Evolutionary conservation across 2,113 vertebrate genomes (phyloP).

Genomic region (Isurus oxyrinchus): DNA sequence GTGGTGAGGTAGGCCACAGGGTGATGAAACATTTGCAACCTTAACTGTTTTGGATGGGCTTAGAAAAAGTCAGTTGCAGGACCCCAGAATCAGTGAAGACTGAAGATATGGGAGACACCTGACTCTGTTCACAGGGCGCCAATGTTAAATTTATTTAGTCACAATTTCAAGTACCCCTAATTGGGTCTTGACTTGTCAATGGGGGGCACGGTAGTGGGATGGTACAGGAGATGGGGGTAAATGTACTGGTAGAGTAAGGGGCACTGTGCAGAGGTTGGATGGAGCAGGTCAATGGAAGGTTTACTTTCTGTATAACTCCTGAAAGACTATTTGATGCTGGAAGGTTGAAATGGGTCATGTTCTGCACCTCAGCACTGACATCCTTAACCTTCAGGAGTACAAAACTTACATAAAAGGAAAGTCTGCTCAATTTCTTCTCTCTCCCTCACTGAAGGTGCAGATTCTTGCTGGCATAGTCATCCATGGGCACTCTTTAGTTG

Average conservation of each 20-base stretch:
- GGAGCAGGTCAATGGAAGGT: neutral
- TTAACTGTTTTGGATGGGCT: neutral
- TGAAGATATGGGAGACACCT: neutral
- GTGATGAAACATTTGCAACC: neutral
- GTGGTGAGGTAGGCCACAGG: neutral
- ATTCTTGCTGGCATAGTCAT: neutral
- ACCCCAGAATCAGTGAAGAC: neutral
- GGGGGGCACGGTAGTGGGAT: too few relatives aligned
- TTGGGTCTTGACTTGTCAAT: neutral
- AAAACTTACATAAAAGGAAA: neutral
- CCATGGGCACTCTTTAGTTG: neutral
- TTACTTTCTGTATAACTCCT: neutral
- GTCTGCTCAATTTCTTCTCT: neutral
- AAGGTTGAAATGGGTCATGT: neutral
- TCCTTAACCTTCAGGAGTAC: neutral
- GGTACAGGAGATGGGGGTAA: neutral
- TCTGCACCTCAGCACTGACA: neutral
- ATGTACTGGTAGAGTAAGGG: neutral
- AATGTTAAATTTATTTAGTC: neutral
- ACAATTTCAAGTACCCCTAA: neutral
- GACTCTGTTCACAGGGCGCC: neutral
- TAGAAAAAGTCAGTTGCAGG: neutral
- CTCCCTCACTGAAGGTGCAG: neutral
- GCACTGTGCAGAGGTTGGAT: neutral
- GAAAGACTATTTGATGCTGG: neutral